A percentile compares a stretch with the other conserved stretches of the same genome.
Conservation (phyloP, 2,888 invertebrate genomes). For the Xylocampa areola region DNA sequence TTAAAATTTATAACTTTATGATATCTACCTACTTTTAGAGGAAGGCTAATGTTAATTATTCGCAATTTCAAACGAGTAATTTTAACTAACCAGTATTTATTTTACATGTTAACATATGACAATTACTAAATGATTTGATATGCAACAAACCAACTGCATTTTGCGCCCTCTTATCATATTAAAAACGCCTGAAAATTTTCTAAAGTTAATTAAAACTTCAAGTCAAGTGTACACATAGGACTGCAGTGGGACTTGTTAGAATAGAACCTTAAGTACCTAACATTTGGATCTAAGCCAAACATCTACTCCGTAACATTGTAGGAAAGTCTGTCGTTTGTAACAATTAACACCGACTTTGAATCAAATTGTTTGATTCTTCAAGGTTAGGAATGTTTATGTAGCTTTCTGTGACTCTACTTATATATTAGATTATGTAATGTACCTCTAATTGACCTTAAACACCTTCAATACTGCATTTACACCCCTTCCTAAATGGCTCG, state of each 20-base stretch:
- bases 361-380: constrained; percentile 18
- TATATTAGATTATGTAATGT: too few relatives aligned
- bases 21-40: too few relatives aligned
- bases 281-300: constrained; percentile 72
- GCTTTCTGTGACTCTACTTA: background rate
- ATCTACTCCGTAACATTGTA: constrained; percentile 65
- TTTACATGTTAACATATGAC: too few relatives aligned
- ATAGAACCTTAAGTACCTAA: constrained; percentile 63
- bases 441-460: too few relatives aligned
- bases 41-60: too few relatives aligned
- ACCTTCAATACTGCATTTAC: too few relatives aligned
- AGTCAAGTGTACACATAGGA: constrained; percentile 50
- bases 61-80: too few relatives aligned
- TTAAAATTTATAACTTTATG: too few relatives aligned
- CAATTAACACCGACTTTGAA: constrained; percentile 35
- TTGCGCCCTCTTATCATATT: constrained; percentile 5
- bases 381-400: background rate
- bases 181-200: constrained; percentile 14
- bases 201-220: constrained; percentile 52
- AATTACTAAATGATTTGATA: constrained; percentile 1
- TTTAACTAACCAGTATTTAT: too few relatives aligned
- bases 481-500: too few relatives aligned
- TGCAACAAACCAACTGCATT: constrained; percentile 12
- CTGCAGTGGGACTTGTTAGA: constrained; percentile 25
- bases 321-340: constrained; percentile 46